Conservation (phyloP, 2,888 invertebrate genomes). For the Slavum lentiscoides region DNA sequence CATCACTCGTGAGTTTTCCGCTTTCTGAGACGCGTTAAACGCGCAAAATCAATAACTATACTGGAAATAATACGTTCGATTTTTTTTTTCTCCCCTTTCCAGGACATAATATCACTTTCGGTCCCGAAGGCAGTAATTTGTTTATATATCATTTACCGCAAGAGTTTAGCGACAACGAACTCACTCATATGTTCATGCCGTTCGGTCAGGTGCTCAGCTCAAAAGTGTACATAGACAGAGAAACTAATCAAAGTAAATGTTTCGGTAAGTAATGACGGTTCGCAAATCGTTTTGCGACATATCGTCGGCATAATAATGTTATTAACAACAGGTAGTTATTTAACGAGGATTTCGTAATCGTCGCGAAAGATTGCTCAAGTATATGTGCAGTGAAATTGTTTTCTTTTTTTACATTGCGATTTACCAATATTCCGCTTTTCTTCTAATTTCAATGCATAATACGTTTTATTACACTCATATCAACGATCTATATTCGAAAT, state of each 20-base stretch:
- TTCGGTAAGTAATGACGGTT: conserved; percentile 77
- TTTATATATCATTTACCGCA: conserved; percentile 99
- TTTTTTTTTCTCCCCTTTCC: conserved; percentile 26
- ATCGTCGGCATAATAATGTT: too few species aligned
- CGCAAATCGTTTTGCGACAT: background rate
- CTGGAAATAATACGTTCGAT: too few species aligned
- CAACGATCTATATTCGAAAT: too few species aligned
- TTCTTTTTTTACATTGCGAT: too few species aligned
- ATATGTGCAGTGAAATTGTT: too few species aligned
- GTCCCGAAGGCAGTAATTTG: conserved; percentile 99
- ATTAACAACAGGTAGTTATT: too few species aligned
- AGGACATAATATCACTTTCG: conserved; percentile 91
- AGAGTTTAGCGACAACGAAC: conserved; percentile 98
- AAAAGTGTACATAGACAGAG: conserved; percentile 99
- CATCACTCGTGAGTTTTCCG: conserved; percentile 8
- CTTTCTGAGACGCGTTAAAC: background rate
- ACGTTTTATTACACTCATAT: too few species aligned
- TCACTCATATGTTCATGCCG: conserved; percentile 99
- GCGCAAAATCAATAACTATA: too few species aligned
- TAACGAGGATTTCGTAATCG: too few species aligned
- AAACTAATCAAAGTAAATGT: conserved; percentile 99
- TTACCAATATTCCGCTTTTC: too few species aligned
- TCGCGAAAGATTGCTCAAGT: too few species aligned
- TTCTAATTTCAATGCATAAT: too few species aligned
- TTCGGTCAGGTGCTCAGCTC: conserved; percentile 99